Percentiles rank a stretch among this genome's conserved stretches.
phyloP scores from a whole-genome alignment of 2,113 vertebrate genomes.

The Ginglymostoma cirratum region DNA sequence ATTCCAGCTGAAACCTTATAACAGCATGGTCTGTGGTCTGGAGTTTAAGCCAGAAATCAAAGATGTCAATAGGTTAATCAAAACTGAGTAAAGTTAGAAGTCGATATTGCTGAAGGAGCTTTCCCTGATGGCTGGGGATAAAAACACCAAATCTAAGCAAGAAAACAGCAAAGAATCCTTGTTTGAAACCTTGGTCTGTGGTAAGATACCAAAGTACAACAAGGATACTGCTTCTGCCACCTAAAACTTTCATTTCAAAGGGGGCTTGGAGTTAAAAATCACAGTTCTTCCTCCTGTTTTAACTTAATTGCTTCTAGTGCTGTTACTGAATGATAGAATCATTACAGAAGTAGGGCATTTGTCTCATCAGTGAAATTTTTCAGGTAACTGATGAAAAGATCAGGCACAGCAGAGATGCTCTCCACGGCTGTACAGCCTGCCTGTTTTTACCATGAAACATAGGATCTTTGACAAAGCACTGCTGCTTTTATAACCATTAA shows the following conservation, averaged over 20 bases:
- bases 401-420: neutral
- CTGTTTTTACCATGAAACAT: neutral
- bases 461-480: neutral
- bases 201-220: neutral
- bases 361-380: no score
- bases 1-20: no score
- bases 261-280: neutral
- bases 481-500: neutral
- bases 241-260: no score
- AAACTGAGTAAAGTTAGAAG: neutral
- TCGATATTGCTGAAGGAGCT: neutral
- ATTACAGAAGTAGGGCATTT: no score
- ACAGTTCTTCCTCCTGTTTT: neutral
- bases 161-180: neutral
- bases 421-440: neutral
- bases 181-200: neutral
- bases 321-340: no score
- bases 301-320: neutral
- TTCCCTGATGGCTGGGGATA: neutral
- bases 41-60: neutral
- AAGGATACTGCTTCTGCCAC: neutral
- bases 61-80: neutral
- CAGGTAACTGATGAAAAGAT: neutral
- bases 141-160: neutral
- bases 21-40: neutral